Conservation (phyloP, 2,888 invertebrate species). For the Cyclophora punctaria region DNA sequence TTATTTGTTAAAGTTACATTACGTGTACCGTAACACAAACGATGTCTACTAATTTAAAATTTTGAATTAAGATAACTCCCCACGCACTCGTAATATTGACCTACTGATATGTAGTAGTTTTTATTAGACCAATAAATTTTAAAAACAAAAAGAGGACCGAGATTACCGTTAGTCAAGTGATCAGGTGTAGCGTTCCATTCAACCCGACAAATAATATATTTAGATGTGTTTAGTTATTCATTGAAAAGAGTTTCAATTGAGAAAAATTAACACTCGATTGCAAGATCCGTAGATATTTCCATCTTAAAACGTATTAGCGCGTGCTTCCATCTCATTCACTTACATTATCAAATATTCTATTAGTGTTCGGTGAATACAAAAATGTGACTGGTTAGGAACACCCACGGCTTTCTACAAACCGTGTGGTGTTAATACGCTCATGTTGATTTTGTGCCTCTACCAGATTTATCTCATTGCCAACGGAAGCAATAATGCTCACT, state of each 20-base stretch:
- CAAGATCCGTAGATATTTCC: constrained; percentile 11
- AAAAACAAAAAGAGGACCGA: constrained; percentile 35
- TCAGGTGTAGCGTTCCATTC: constrained; percentile 29
- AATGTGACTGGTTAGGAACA: constrained; percentile 63
- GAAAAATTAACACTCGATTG: constrained; percentile 8
- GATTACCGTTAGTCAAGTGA: constrained; percentile 35
- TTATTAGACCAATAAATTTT: constrained; percentile 34
- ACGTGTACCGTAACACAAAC: constrained; percentile 5
- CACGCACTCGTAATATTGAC: constrained; percentile 22
- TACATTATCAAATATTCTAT: constrained; percentile 51
- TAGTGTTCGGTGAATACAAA: constrained; percentile 50
- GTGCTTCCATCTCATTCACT: constrained; percentile 31
- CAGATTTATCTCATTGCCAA: constrained; percentile 34
- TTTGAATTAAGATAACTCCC: constrained; percentile 22
- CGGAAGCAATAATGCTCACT: constrained; percentile 33
- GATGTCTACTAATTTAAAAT: constrained; percentile 17
- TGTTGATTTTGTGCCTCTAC: constrained; percentile 58
- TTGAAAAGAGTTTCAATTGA: constrained; percentile 5
- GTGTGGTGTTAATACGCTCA: constrained; percentile 64
- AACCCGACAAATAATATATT: not conserved
- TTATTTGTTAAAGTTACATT: not conserved
- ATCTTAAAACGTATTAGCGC: constrained; percentile 19
- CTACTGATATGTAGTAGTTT: constrained; percentile 28
- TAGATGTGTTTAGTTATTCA: not conserved
- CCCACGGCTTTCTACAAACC: constrained; percentile 62